phyloP scores from a whole-genome alignment of 2,113 vertebrate species.

The Silurus glanis region DNA sequence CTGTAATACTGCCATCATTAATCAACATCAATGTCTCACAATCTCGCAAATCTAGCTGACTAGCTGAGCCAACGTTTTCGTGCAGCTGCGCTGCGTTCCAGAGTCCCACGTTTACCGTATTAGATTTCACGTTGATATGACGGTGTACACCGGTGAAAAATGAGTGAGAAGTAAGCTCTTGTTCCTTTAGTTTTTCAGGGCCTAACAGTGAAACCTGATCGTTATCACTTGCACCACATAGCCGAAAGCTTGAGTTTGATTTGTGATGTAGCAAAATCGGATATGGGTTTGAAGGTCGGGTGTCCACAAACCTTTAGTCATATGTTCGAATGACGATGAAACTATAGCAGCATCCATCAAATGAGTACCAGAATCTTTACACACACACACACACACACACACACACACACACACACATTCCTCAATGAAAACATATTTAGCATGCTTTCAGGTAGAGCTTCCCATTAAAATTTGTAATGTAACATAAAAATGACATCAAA shows the following conservation, averaged over 20 bases:
- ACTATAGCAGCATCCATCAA: too few species aligned
- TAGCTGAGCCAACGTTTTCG: too few species aligned
- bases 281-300: not conserved
- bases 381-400: not conserved
- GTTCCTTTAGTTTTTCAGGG: not conserved
- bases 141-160: not conserved
- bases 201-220: not conserved
- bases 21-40: not conserved
- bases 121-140: not conserved
- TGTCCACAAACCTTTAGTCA: too few species aligned
- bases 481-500: too few species aligned
- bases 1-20: not conserved
- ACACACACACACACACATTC: too few species aligned
- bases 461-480: not conserved
- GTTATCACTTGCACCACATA: not conserved
- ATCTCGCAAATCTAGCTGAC: not conserved
- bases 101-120: not conserved
- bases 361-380: not conserved
- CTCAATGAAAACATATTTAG: not conserved
- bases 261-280: not conserved
- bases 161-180: not conserved
- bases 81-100: not conserved
- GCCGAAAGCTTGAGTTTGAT: not conserved
- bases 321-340: too few species aligned
- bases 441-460: not conserved